phyloP scores from a whole-genome alignment of 1,140 invertebrate genomes.

The Thalassaphorura encarpata region DNA sequence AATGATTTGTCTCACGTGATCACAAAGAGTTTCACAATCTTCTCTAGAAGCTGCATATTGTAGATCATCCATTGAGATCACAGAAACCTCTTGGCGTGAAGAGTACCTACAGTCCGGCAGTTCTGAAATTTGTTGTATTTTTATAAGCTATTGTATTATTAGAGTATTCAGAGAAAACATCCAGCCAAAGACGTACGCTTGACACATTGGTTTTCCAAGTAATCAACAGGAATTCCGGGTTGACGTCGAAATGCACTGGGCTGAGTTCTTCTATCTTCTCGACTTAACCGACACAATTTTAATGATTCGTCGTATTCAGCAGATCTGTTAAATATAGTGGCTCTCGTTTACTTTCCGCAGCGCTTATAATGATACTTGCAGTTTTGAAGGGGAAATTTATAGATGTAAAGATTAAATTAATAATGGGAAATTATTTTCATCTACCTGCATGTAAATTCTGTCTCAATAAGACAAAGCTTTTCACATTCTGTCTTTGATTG shows the following conservation, averaged over 20 bases:
- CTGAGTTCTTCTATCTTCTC: constrained; percentile 43
- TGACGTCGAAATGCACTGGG: constrained; percentile 41
- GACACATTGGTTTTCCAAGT: constrained; percentile 47
- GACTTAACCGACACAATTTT: constrained; percentile 41
- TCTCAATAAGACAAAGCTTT: constrained; percentile 42
- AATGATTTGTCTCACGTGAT: constrained; percentile 35
- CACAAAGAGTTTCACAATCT: constrained; percentile 43
- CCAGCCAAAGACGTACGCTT: constrained; percentile 34
- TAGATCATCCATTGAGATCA: constrained; percentile 43
- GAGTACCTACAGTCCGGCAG: constrained; percentile 43
- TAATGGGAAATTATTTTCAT: not conserved
- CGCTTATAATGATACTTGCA: no score
- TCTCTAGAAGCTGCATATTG: constrained; percentile 40
- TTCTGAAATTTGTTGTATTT: no score
- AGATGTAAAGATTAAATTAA: no score
- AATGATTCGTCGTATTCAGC: constrained; percentile 40
- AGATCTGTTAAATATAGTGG: constrained; percentile 35
- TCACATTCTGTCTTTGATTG: constrained; percentile 42
- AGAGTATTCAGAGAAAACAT: no score
- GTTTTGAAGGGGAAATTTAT: not conserved
- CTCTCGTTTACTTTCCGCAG: no score
- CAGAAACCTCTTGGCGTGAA: constrained; percentile 36
- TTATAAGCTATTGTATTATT: no score
- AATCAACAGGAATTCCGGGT: constrained; percentile 40
- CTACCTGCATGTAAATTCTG: constrained; percentile 41